Base-by-base conservation (phyloP, 1,140 invertebrate genomes). In the Penaeus indicus region DNA sequence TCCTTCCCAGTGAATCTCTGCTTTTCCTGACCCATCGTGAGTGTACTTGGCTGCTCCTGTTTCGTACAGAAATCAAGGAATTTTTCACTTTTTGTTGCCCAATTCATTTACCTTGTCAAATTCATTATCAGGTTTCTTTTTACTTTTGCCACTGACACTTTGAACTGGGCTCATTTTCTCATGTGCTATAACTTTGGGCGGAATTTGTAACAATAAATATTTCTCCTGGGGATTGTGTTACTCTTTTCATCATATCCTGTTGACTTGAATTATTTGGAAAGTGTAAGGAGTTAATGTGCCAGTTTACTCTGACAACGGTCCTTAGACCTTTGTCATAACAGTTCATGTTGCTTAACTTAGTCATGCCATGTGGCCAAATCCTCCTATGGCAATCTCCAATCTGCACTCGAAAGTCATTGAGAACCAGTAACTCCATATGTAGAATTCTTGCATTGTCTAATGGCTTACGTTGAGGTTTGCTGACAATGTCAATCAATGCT, bases 331-430 rank as follows among this genome's bases (percentile, higher is more conserved):
- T 82, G 19, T 87, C 63, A 60, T 87, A n/a, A 87, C 85, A 87
- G 80, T 8, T 69, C 13, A 0, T 60, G n/a, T 2, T 78, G 85
- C 85, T 87, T 3, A 87, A 54, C 21, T 32, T 11, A 38, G 69
- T 38, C 60, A 87, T n/a, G 64, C 85, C 85, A 87, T 22, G 19
- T 21, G 25, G 63, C 78, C 42, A 87, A 22, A 19, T 87, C n/a
- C 85, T 64, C 85, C 78, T 54, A 87, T 72, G 42, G 77, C 63
- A 38, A 78, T n/a, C 85, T 38, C 85, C 85, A 22, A 78, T 67
- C 79, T 87, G 85, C 16, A 81, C 72, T 60, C 85, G 82, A 16
- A 87, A 47, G 19, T 87, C 85, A 82, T 87, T 87, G n/a, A 87
- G 63, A 16, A 87, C 77, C 63, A 87, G 32, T 47, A 87, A 21